Evolutionary conservation across 1,140 invertebrate species (phyloP), one percentile per base, ranked within the genome.

Genomic region (Holotrichia oblita): DNA sequence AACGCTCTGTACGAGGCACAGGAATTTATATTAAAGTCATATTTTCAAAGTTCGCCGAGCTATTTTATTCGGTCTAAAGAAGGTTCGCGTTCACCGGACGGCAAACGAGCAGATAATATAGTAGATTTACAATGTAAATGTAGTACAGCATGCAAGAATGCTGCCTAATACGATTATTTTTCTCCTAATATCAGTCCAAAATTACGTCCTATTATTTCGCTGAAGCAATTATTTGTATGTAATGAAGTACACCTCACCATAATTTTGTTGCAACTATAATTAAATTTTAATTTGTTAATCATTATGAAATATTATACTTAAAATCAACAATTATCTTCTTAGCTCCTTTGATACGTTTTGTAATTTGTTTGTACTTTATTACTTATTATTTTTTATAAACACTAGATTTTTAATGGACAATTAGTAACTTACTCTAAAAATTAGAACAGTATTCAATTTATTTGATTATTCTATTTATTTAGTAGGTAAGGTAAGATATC

Each of bases 1-100:
- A 34, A 41, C 20, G 27, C 22, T 34, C 22, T 24, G 61, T 40
- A 41, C 27, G 41, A 34, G 22, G 64, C 64, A 6, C 73, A 74
- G 27, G 73, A 74, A 74, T 74, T 74, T 74, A 74, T 74, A 74
- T 74, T 74, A 74, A 74, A 74, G 73, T 74, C 73, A 74, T 74
- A 74, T 74, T 74, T 74, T 74, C 73, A 42, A 74, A 74, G 61
- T 69, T 69, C 61, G 17, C 9, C 61, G 48, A 55, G 48, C 48
- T 17, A 55, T 55, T 55, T 55, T 55, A 55, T 55, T 55, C 48
- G 48, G 48, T 55, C 48, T 55, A 17, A 55, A 17, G 48, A 55
- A 55, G 48, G 14, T 55, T 55, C 6, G n/a, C 48, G 48, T 55
- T 55, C 14, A 55, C 48, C 48, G 48, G 48, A 55, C 48, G 48